Base-by-base conservation (phyloP, 2,888 invertebrate genomes). In the Deilephila porcellus region DNA sequence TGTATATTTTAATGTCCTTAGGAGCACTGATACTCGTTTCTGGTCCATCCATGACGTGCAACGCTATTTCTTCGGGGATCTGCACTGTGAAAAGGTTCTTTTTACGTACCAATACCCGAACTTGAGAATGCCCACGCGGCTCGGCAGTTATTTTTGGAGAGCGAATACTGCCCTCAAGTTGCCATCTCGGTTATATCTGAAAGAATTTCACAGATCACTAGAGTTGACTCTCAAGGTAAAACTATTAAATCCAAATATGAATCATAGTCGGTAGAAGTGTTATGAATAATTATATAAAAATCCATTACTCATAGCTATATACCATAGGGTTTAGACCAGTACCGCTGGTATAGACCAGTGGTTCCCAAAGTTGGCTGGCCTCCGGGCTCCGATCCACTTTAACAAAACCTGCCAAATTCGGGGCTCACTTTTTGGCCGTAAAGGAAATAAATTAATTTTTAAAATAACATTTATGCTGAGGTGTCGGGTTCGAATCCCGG, bases 11-110 rank as follows among this genome's bases (percentile, higher is more conserved):
- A 17, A 34, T 56, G 6, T 6, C 53, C 11, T 17, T 14, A 93
- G 93, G 80, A 86, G 86, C 62, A 88, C 86, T 3, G 86, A 92
- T 63, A 80, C 89, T 0, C 83, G 87, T 0, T 91, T 88, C 80
- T 93, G 92, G 93, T 86, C 88, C 3, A 92, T 93, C 32, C 87
- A 90, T 72, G 91, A 93, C 71, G 92, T 90, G 6, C 93, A 93
- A 74, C 87, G 93, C 0, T 93, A 93, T 75, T 89, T 88, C 73
- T 70, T 83, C 11, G 89, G 89, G 3, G 85, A 89, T 0, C 63
- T 88, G 56, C 93, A 94, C 75, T 94, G 94, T 76, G 91, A 92
- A 72, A 76, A 88, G 76, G 86, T 90, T 3, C 78, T 93, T 11
- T 93, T 92, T 76, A 87, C 91, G 0, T 90, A 85, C 75, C 93